These are phyloP conservation scores for Lacanobia oleracea DNA, from an alignment of 2,888 invertebrate species.

Conservation along the genomic window DNA sequence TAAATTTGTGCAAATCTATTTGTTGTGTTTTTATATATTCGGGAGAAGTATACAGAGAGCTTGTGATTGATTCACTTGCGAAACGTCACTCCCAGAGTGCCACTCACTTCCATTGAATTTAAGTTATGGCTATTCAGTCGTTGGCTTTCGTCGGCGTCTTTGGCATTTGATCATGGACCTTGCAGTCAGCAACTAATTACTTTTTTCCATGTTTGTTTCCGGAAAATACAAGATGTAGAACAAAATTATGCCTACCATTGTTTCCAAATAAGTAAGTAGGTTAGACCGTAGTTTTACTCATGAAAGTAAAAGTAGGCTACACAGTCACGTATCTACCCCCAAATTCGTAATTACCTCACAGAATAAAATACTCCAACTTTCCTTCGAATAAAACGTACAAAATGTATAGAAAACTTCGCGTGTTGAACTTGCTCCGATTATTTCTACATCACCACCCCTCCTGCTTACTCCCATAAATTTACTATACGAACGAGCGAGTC, in stretches of 20 bases:
- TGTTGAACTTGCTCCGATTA: conserved; percentile 63
- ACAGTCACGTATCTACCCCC: background rate
- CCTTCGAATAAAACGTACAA: conserved; percentile 25
- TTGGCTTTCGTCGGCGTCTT: background rate
- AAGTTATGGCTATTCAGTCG: too few relatives aligned
- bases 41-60: too few relatives aligned
- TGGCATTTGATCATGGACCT: background rate
- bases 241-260: background rate
- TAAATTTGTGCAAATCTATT: too few relatives aligned
- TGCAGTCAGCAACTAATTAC: background rate
- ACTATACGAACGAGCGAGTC: conserved; percentile 59
- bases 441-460: conserved; percentile 64
- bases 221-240: background rate
- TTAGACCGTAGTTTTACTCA: background rate
- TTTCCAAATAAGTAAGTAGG: background rate
- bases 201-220: too few relatives aligned
- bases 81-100: too few relatives aligned
- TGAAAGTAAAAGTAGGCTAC: conserved; percentile 7
- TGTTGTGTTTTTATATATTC: too few relatives aligned
- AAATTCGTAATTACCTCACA: conserved; percentile 48
- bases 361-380: conserved; percentile 47
- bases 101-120: too few relatives aligned
- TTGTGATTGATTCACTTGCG: too few relatives aligned
- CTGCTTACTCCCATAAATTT: conserved; percentile 47
- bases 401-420: conserved; percentile 45